These are phyloP conservation scores for Charina bottae DNA, from an alignment of 2,113 vertebrate genomes.

Conservation along the genomic window DNA sequence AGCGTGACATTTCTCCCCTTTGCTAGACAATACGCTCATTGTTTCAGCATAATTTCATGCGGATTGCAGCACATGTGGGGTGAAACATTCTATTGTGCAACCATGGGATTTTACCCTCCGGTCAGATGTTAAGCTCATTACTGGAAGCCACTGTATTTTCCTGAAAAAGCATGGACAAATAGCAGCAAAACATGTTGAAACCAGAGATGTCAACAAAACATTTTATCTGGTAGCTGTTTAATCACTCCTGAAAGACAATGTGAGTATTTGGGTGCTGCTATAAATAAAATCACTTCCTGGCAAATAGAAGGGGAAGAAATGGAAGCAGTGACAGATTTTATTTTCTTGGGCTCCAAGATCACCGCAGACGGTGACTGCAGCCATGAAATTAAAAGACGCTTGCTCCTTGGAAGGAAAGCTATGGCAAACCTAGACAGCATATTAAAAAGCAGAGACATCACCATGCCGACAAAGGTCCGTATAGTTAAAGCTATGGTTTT, in stretches of 20 bases:
- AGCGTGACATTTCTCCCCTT: background rate
- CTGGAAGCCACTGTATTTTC: conserved; percentile 6
- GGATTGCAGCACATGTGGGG: background rate
- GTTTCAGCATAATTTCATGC: background rate
- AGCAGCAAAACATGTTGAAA: conserved; percentile 11
- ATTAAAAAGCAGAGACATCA: too few relatives aligned
- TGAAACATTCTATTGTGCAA: conserved; percentile 47
- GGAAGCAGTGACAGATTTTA: too few relatives aligned
- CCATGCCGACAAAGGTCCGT: too few relatives aligned
- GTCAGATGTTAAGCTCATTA: background rate
- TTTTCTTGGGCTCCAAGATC: too few relatives aligned
- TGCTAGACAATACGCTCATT: background rate
- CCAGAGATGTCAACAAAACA: background rate
- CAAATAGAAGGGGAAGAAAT: too few relatives aligned
- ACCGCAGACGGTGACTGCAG: too few relatives aligned
- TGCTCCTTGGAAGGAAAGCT: too few relatives aligned
- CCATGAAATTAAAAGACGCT: too few relatives aligned
- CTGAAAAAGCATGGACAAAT: conserved; percentile 27
- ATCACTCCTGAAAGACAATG: background rate
- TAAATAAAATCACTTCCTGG: too few relatives aligned
- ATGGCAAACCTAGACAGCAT: too few relatives aligned
- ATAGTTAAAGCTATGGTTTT: too few relatives aligned
- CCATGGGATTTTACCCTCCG: conserved; percentile 42
- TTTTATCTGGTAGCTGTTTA: background rate
- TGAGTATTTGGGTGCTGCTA: background rate